Base-by-base conservation (phyloP, 2,797 vertebrate genomes). In the Falco cherrug region DNA sequence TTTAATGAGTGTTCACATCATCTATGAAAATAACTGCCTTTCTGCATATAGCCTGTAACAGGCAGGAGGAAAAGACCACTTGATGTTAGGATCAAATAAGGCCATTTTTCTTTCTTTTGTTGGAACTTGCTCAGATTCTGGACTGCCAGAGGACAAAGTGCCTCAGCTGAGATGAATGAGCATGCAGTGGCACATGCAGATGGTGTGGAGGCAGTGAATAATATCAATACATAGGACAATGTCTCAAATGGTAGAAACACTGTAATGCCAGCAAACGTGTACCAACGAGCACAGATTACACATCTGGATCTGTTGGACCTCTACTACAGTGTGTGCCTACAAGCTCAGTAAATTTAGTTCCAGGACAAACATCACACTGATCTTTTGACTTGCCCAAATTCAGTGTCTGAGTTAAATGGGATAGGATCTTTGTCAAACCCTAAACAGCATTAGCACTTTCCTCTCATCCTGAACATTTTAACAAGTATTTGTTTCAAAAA, bases 1-100 rank as follows among this genome's bases (percentile, higher is more conserved):
- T 89, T 95, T 82, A 67, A 97, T 43, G 48, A 81, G 26, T 11
- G 56, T 90, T 96, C 84, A 80, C 26, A 78, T 69, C 93, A 63
- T 56, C 79, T 68, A n/a, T 20, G 71, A 84, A 84, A 85, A 54
- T 71, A 93, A 50, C 17, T 17, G 61, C 43, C 69, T 73, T 53
- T 39, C 87, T 61, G 70, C 13, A n/a, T 24, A 56, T 16, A 39
- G 76, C 43, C 86, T n/a, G 26, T 11, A 29, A 43, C 0, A 6
- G 11, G 61, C 31, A 12, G 41, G 33, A 65, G 48, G 71, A 95
- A 60, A 22, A 18, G 35, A 15, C n/a, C 70, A 26, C 31, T 39
- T 35, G 43, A 77, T 54, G 54, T 41, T 57, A 53, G 31, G 56
- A 71, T 3, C 26, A 45, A 29, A 5, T 25, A 6, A 74, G 83